Conservation (phyloP, 2,888 invertebrate genomes). For the Diachrysia chrysitis region DNA sequence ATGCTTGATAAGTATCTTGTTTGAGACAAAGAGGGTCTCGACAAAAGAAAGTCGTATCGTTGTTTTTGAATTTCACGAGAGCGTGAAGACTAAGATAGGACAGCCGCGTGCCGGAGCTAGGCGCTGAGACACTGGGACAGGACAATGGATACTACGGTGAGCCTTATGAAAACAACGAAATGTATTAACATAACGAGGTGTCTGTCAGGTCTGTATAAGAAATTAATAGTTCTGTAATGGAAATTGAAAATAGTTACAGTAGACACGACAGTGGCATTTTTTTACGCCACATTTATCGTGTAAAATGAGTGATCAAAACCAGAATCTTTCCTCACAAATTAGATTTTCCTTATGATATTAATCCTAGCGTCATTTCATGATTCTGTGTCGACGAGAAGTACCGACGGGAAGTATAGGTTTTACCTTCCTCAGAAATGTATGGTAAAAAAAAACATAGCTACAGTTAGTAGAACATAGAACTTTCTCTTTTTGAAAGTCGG, state of each 20-base stretch:
- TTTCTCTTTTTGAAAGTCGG: no score
- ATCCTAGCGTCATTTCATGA: no score
- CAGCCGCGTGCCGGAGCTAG: constrained; percentile 25
- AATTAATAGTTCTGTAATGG: neutral
- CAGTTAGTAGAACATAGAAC: no score
- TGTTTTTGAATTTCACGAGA: constrained; percentile 76
- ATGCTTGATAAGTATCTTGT: constrained; percentile 84
- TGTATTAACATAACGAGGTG: constrained; percentile 25
- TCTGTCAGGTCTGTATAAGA: neutral
- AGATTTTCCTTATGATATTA: no score
- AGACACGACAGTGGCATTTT: neutral
- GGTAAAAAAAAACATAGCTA: no score
- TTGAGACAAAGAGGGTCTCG: constrained; percentile 81
- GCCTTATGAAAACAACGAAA: constrained; percentile 30
- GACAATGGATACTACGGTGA: constrained; percentile 35
- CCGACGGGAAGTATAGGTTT: no score
- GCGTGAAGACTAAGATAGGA: constrained; percentile 54
- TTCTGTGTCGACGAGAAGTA: no score
- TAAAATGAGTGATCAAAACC: no score
- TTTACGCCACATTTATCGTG: no score
- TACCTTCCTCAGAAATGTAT: no score
- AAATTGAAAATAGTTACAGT: no score
- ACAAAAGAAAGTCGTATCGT: constrained; percentile 80
- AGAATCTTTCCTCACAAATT: no score
- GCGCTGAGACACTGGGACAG: constrained; percentile 18